Percentiles rank a stretch among this genome's conserved stretches.
phyloP scores from a whole-genome alignment of 2,888 invertebrate species.

The Lepidocyrtinus sp. region DNA sequence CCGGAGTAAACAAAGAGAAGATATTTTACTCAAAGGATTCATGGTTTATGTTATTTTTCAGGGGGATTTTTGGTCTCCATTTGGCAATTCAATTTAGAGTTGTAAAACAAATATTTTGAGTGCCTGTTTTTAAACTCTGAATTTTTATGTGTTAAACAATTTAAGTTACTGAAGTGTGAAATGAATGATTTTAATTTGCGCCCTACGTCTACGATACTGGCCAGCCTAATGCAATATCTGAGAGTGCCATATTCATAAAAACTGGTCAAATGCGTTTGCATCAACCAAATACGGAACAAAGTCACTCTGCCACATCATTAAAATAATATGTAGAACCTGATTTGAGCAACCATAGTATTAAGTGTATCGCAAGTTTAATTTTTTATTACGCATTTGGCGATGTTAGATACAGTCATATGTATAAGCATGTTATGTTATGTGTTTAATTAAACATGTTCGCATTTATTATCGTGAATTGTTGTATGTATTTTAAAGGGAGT shows the following conservation, averaged over 20 bases:
- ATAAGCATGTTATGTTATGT: not conserved
- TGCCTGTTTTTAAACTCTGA: not conserved
- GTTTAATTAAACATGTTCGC: not conserved
- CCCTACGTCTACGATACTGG: slow-evolving; percentile 16
- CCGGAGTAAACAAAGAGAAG: slow-evolving; percentile 2
- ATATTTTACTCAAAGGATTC: slow-evolving; percentile 10
- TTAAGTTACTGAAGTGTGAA: not conserved
- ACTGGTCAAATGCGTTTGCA: not conserved
- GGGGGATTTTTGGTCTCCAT: not conserved
- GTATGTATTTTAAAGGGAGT: not conserved
- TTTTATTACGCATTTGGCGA: not conserved
- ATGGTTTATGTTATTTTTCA: no score
- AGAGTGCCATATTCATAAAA: slow-evolving; percentile 20
- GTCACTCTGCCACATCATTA: not conserved
- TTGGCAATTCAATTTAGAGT: not conserved
- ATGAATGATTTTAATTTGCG: not conserved
- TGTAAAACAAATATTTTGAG: not conserved
- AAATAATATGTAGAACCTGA: slow-evolving; percentile 21
- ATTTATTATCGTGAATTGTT: not conserved
- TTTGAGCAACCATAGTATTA: not conserved
- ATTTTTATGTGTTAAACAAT: not conserved
- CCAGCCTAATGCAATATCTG: slow-evolving; percentile 8
- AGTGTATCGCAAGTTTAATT: not conserved
- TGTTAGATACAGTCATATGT: not conserved
- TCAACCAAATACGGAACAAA: slow-evolving; percentile 21